Conservation (phyloP, 2,888 invertebrate species). For the Morinoia aosen region DNA sequence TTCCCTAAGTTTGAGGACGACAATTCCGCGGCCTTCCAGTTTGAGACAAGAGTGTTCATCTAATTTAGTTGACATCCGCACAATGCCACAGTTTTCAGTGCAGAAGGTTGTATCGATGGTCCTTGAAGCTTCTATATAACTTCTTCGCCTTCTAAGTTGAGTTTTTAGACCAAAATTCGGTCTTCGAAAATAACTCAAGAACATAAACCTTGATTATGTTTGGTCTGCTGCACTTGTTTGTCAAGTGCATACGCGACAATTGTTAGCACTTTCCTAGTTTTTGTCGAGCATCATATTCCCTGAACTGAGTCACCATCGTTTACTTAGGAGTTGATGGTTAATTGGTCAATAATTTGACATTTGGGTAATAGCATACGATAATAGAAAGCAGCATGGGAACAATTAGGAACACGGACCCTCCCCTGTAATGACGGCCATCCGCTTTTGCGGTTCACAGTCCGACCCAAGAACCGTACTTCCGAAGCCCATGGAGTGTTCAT, state of each 20-base stretch:
- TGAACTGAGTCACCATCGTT: background rate
- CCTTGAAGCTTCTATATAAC: background rate
- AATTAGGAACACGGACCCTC: slow-evolving; percentile 12
- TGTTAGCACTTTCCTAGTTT: background rate
- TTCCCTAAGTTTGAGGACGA: too few relatives aligned
- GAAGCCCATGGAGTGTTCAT: background rate
- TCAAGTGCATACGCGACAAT: background rate
- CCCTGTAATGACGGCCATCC: background rate
- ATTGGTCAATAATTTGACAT: background rate
- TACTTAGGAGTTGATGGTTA: background rate
- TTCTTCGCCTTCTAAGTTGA: background rate
- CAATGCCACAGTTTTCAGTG: too few relatives aligned
- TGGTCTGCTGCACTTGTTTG: background rate
- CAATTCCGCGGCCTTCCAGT: too few relatives aligned
- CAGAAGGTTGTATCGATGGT: too few relatives aligned
- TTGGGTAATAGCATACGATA: background rate
- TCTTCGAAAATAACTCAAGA: background rate
- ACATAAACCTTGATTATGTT: background rate
- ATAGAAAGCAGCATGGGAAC: background rate
- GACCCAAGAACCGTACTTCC: background rate
- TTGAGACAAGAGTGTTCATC: too few relatives aligned
- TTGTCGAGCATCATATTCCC: background rate
- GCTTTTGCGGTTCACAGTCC: background rate
- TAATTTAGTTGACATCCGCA: too few relatives aligned
- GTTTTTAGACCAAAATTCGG: background rate